phyloP scores from a whole-genome alignment of 2,888 invertebrate genomes.

The Amaurobius ferox region DNA sequence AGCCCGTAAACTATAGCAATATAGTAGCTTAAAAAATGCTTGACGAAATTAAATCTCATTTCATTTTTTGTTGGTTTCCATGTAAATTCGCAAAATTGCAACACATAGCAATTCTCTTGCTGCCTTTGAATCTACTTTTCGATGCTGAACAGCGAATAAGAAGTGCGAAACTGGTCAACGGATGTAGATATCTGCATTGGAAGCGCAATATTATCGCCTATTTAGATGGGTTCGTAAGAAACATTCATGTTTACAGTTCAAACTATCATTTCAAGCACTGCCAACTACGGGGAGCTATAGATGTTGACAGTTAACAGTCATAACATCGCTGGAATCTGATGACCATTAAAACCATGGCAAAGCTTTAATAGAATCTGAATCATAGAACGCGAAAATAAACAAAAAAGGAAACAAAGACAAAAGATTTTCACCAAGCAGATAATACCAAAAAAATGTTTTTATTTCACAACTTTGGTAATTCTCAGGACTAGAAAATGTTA shows the following conservation, averaged over 20 bases:
- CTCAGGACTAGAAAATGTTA: constrained; percentile 61
- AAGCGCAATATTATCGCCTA: too few species aligned
- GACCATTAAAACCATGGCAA: constrained; percentile 65
- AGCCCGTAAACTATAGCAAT: too few species aligned
- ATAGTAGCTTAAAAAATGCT: too few species aligned
- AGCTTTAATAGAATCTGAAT: neutral
- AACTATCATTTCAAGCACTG: constrained; percentile 16
- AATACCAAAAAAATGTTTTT: constrained; percentile 59
- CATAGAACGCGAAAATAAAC: constrained; percentile 7
- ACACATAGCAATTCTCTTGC: too few species aligned
- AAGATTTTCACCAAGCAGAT: constrained; percentile 32
- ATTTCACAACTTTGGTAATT: constrained; percentile 70
- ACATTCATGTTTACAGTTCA: constrained; percentile 28
- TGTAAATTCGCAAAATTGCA: too few species aligned
- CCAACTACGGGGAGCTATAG: constrained; percentile 28
- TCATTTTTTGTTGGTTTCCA: too few species aligned
- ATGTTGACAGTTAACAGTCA: constrained; percentile 49
- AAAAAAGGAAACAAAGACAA: constrained; percentile 25
- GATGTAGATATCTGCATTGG: too few species aligned
- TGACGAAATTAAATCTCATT: too few species aligned
- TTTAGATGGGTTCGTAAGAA: too few species aligned
- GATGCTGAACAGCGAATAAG: too few species aligned
- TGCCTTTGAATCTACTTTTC: too few species aligned
- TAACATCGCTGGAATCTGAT: constrained; percentile 60
- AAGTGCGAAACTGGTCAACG: too few species aligned